phyloP scores from a whole-genome alignment of 1,140 invertebrate species.

The Pararge aegeria region DNA sequence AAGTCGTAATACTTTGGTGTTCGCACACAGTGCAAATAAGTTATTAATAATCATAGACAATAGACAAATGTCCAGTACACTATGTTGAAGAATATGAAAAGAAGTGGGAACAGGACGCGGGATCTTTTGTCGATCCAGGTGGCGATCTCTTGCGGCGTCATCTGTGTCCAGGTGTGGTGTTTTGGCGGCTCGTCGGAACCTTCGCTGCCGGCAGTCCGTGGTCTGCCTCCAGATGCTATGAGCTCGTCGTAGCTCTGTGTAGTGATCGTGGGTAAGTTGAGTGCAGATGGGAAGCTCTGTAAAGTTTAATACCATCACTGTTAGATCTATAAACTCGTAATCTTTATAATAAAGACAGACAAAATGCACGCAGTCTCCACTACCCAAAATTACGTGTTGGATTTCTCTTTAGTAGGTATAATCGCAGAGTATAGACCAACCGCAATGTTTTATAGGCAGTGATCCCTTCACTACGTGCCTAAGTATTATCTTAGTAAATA shows the following conservation, averaged over 20 bases:
- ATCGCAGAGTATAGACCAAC: too few relatives aligned
- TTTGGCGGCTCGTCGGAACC: slow-evolving; percentile 61
- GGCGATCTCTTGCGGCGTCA: slow-evolving; percentile 92
- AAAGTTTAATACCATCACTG: neutral
- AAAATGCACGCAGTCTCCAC: too few relatives aligned
- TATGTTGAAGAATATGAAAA: slow-evolving; percentile 90
- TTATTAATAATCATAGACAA: slow-evolving; percentile 54
- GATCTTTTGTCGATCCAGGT: slow-evolving; percentile 92
- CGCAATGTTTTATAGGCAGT: too few relatives aligned
- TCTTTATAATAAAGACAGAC: too few relatives aligned
- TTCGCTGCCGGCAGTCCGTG: slow-evolving; percentile 46
- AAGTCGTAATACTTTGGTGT: slow-evolving; percentile 5
- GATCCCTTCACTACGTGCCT: too few relatives aligned
- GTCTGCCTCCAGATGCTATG: slow-evolving; percentile 62
- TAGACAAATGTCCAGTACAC: slow-evolving; percentile 92
- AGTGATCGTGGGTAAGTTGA: slow-evolving; percentile 83
- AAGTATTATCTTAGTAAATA: too few relatives aligned
- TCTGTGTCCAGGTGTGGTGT: slow-evolving; percentile 85
- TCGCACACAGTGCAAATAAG: neutral
- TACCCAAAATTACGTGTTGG: too few relatives aligned
- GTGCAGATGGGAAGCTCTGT: slow-evolving; percentile 83
- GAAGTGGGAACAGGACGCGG: slow-evolving; percentile 87
- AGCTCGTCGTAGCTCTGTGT: slow-evolving; percentile 83
- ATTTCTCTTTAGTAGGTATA: too few relatives aligned
- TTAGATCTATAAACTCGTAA: too few relatives aligned